Evolutionary conservation across 2,113 vertebrate species (phyloP).

Genomic region (Rhagologus leucostigma): DNA sequence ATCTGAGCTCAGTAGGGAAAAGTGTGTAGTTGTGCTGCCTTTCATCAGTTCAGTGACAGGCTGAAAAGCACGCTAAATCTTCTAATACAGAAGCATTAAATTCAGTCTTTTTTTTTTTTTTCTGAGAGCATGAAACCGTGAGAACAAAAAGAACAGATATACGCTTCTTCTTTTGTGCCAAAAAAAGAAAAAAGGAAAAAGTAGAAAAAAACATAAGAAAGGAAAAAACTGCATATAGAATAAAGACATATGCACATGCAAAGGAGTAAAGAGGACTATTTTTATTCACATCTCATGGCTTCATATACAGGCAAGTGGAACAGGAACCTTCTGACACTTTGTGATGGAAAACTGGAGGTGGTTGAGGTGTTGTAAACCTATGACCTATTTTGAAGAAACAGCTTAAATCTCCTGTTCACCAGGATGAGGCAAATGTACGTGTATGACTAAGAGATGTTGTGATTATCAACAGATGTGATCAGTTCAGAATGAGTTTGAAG

Average conservation of each 20-base stretch:
- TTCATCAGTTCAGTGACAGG: constrained; percentile 35
- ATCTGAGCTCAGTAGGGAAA: constrained; percentile 13
- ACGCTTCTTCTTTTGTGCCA: not conserved
- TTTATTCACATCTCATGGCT: not conserved
- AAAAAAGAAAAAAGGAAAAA: not conserved
- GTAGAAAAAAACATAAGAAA: not conserved
- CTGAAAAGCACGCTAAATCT: constrained; percentile 34
- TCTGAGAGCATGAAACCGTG: not conserved
- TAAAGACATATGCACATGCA: not conserved
- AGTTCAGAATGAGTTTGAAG: not conserved
- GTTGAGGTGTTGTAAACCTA: not conserved
- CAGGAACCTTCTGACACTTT: not conserved
- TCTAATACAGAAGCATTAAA: not conserved
- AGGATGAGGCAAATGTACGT: not conserved
- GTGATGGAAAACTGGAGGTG: not conserved
- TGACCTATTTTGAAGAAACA: not conserved
- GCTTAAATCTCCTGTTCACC: not conserved
- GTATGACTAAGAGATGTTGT: not conserved
- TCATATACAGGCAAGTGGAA: not conserved
- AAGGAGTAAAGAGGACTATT: not conserved
- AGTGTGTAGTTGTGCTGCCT: not conserved
- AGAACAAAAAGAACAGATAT: not conserved
- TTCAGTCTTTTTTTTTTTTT: not conserved
- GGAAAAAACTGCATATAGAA: not conserved
- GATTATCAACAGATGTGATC: not conserved